A percentile compares a stretch with the other conserved stretches of the same genome.
These are phyloP conservation scores for Gallirallus australis DNA, from an alignment of 2,797 vertebrate species.

Conservation along the genomic window DNA sequence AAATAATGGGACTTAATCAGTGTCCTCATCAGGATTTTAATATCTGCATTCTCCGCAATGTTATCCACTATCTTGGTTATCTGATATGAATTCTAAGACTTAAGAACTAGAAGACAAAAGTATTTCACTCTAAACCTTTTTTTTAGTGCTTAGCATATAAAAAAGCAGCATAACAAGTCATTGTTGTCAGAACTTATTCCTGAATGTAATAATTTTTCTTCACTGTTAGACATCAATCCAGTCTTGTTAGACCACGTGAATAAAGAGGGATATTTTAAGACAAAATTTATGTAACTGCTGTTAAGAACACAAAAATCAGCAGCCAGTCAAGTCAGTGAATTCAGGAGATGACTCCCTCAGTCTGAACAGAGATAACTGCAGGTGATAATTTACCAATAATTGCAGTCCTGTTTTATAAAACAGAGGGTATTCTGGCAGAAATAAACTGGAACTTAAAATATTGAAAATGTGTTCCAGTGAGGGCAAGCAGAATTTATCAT, in stretches of 20 bases:
- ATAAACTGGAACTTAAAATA: neutral
- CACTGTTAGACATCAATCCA: neutral
- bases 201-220: neutral
- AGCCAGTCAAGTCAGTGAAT: neutral
- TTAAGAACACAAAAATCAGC: neutral
- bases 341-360: neutral
- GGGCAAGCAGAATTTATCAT: conserved; percentile 45
- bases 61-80: neutral
- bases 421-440: neutral
- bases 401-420: conserved; percentile 1
- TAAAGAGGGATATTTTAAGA: neutral
- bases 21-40: neutral
- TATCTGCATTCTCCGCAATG: neutral
- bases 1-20: neutral
- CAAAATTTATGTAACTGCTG: neutral
- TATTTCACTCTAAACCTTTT: neutral
- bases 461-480: neutral
- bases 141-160: neutral
- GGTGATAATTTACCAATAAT: conserved; percentile 13
- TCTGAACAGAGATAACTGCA: neutral
- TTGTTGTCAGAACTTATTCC: neutral
- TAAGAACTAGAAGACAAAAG: neutral
- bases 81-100: neutral
- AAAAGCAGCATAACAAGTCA: neutral
- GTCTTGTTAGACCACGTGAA: neutral